These are phyloP conservation scores for Nyleta sp. DNA, from an alignment of 2,888 invertebrate species.

Conservation along the genomic window DNA sequence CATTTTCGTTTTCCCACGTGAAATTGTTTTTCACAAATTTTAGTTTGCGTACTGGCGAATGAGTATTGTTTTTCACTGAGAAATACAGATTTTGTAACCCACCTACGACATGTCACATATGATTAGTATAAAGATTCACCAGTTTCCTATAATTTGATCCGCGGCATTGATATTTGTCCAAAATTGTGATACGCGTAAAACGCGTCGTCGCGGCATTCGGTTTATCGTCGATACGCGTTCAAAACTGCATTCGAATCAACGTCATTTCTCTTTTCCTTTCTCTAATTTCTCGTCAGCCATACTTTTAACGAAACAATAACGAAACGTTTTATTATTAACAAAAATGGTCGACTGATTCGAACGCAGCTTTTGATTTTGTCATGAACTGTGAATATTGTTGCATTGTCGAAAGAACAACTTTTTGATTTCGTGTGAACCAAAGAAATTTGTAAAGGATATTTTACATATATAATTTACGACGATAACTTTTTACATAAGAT, in stretches of 20 bases:
- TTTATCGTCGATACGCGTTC: slow-evolving; percentile 3
- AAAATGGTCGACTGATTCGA: slow-evolving; percentile 31
- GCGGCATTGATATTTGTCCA: slow-evolving; percentile 39
- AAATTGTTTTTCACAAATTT: slow-evolving; percentile 2
- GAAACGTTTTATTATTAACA: no score
- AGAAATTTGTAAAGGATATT: slow-evolving; percentile 66
- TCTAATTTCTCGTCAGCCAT: no score
- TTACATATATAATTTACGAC: slow-evolving; percentile 51
- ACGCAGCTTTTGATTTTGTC: slow-evolving; percentile 17
- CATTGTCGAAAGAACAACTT: slow-evolving; percentile 1
- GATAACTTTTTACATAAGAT: slow-evolving; percentile 45
- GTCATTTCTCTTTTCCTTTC: not conserved
- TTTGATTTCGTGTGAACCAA: slow-evolving; percentile 69
- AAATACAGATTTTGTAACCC: slow-evolving; percentile 11
- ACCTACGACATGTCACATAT: slow-evolving; percentile 21
- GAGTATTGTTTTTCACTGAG: not conserved
- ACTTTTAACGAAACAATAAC: no score
- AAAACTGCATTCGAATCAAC: slow-evolving; percentile 48
- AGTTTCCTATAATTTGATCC: slow-evolving; percentile 22
- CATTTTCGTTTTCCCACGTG: not conserved
- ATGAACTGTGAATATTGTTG: slow-evolving; percentile 9
- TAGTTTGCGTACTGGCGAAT: no score
- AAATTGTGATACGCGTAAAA: slow-evolving; percentile 46
- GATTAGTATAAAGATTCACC: not conserved
- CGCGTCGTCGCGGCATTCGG: slow-evolving; percentile 25